phyloP scores from a whole-genome alignment of 2,113 vertebrate species.

The Caranx ignobilis region DNA sequence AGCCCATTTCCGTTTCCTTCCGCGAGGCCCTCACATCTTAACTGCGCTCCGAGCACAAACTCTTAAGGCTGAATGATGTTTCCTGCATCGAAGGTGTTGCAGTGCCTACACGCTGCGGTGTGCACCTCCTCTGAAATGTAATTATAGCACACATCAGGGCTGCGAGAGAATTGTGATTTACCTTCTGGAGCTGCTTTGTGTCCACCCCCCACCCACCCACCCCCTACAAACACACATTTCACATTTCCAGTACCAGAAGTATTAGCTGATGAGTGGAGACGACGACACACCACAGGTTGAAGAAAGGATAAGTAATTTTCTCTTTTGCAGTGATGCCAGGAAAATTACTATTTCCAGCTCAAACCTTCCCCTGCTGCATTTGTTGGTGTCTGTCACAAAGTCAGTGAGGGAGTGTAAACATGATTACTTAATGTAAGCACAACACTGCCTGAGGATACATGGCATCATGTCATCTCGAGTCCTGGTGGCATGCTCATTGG shows the following conservation, averaged over 20 bases:
- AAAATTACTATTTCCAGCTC: conserved; percentile 29
- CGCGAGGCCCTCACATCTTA: conserved; percentile 24
- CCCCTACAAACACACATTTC: not conserved
- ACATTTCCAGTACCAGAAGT: conserved; percentile 13
- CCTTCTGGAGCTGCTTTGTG: conserved; percentile 47
- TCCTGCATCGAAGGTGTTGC: conserved; percentile 24
- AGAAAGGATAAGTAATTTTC: conserved; percentile 39
- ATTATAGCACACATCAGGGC: conserved; percentile 54
- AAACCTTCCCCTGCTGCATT: conserved; percentile 19
- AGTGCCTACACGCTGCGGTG: conserved; percentile 40
- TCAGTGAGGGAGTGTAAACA: conserved; percentile 30
- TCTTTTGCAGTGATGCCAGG: not conserved
- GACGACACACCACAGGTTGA: conserved; percentile 39
- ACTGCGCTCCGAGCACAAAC: conserved; percentile 38
- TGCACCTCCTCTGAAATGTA: conserved; percentile 58
- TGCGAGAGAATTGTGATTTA: conserved; percentile 45
- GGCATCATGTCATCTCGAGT: conserved; percentile 2
- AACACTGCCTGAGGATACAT: conserved; percentile 16
- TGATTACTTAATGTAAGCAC: conserved; percentile 16
- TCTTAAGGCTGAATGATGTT: conserved; percentile 46
- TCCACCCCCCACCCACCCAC: not conserved
- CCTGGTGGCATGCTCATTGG: not conserved
- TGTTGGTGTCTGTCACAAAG: conserved; percentile 16
- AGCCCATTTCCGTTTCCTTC: conserved; percentile 26
- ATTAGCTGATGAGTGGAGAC: conserved; percentile 36